Evolutionary conservation across 1,140 invertebrate genomes (phyloP), one percentile per base, ranked within the genome.

Genomic region (Lepidurus couesii): DNA sequence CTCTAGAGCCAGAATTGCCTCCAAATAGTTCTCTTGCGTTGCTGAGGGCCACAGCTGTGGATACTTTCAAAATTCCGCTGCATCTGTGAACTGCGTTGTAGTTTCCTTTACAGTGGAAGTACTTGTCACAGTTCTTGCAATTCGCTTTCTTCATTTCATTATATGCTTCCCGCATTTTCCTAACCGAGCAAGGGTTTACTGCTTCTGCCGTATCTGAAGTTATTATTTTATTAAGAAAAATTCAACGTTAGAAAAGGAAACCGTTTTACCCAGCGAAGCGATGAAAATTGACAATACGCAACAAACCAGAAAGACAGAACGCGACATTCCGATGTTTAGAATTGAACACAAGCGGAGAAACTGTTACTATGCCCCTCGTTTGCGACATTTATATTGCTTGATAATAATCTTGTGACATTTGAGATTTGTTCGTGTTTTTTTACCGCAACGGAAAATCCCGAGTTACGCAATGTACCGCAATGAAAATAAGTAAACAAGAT

Each of bases 41-140:
- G 76, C 76, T 77, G 11, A 77, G 43, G 16, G 42, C 16, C n/a
- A 9, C 47, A 7, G 76, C 76, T 42, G 43, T 44, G n/a, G 76
- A 47, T 9, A 44, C 42, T 26, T 34, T n/a, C 21, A 77, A 13
- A 9, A 16, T 44, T 16, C 76, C 76, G 8, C 45, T 24, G n/a
- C 76, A 77, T 7, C 24, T 26, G 7, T 73, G n/a, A n/a, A 77
- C 43, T 13, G 76, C 76, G 16, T 53, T 42, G 42, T 47, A 77
- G 76, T 77, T 77, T 74, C 76, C 76, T 44, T 45, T 47, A 26
- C 76, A 77, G 26, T 77, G 76, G 47, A 77, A 77, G 65, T 77
- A 77, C 42, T 34, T 44, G 9, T 77, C 76, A 44, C 76, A 77
- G 34, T 77, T 77, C 47, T 47, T 44, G 26, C 76, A 77, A 77